Evolutionary conservation across 2,888 invertebrate species (phyloP).

Genomic region (Priocnemis perturbator): DNA sequence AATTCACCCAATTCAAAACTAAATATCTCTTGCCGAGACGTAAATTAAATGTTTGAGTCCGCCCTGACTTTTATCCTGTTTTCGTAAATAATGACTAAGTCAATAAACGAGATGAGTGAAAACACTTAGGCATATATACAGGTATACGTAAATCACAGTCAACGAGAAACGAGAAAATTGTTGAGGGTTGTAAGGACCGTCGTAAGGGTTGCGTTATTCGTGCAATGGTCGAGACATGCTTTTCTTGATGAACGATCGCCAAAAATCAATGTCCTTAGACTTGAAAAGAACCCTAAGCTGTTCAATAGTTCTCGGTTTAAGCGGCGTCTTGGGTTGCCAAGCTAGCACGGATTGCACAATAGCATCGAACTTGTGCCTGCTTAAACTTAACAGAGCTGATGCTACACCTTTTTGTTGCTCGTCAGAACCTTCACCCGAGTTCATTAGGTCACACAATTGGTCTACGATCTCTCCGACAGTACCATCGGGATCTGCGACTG

Average conservation of each 20-base stretch:
- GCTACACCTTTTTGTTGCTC: conserved; percentile 67
- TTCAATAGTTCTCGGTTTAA: conserved; percentile 48
- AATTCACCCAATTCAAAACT: no score
- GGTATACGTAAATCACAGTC: no score
- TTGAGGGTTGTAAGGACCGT: no score
- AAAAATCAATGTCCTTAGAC: conserved; percentile 38
- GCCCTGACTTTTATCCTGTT: no score
- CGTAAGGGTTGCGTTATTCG: no score
- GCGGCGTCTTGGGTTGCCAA: conserved; percentile 58
- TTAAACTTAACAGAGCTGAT: conserved; percentile 64
- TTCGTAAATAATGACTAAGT: no score
- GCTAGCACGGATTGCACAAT: conserved; percentile 53
- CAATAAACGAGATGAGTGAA: no score
- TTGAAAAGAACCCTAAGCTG: conserved; percentile 60
- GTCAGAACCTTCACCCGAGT: conserved; percentile 58
- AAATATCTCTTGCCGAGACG: no score
- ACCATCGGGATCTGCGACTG: conserved; percentile 47
- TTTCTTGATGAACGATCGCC: conserved; percentile 51
- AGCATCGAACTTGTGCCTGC: conserved; percentile 50
- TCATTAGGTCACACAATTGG: conserved; percentile 62
- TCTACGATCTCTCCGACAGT: conserved; percentile 53
- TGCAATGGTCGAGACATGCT: not conserved
- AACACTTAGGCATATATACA: no score
- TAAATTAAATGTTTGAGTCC: no score
- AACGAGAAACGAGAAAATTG: no score